Base-by-base conservation (phyloP, 2,113 vertebrate genomes). In the Sturnus vulgaris region DNA sequence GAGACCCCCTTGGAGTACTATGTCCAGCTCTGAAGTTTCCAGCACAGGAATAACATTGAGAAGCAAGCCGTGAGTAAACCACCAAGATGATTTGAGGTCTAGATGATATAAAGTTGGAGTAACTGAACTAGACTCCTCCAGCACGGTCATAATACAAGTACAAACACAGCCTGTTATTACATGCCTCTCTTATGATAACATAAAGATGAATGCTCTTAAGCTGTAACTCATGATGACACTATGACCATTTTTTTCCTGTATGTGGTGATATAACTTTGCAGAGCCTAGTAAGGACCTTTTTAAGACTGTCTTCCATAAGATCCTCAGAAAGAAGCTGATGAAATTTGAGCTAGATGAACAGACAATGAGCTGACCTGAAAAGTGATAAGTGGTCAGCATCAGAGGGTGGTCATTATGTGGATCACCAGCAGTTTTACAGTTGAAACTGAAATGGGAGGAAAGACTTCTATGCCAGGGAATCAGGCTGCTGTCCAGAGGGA, bases 11-110 rank as follows among this genome's bases (percentile, higher is more conserved):
- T n/a, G 46, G 17, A 3, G 10, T 46, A 22, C 7, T 30, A 7
- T 25, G 28, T 63, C 30, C 11, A 49, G 5, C 20, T 42, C 30
- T 42, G 42, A 31, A 21, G 9, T 42, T 40, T 28, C 80, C 18
- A 14, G 9, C 16, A 27, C 25, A 42, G 13, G 21, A 71, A 64
- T 16, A 25, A 21, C 10, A 35, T 15, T 40, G n/a, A 14, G 5
- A 20, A 79, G 16, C 0, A 2, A 55, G 24, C 12, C 0, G 1
- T 63, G 56, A 30, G n/a, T n/a, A 55, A 7, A 16, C 10, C 30
- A 25, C 24, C 24, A 55, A 37, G 59, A 57, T 50, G 17, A 35
- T 42, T 37, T 37, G n/a, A 64, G 3, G 3, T 56, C 20, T 49
- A 18, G 17, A 7, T 37, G 30, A 7, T 47, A 37, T 17, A 47